Percentiles rank a stretch among this genome's conserved stretches.
phyloP scores from a whole-genome alignment of 53 echinoderm and acorn worm genomes.

The Pentamera pediparva region DNA sequence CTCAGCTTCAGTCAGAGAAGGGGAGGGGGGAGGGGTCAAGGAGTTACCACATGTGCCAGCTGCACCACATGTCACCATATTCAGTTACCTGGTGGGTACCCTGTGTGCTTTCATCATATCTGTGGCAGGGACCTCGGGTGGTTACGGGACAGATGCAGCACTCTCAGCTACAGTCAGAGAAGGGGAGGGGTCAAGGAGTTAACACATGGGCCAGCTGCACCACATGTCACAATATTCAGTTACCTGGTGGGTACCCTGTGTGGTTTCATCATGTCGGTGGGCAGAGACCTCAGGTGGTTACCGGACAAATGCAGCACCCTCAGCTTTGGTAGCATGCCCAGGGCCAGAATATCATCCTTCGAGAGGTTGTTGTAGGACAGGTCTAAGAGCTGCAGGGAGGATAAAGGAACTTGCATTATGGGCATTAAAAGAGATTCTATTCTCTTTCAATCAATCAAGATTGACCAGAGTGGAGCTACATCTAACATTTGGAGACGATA shows the following conservation, averaged over 20 bases:
- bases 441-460: neutral
- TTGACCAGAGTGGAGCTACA: too few species aligned
- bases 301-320: constrained; percentile 81
- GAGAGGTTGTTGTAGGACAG: constrained; percentile 96
- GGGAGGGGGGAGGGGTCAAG: too few species aligned
- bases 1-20: constrained; percentile 34
- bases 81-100: constrained; percentile 55
- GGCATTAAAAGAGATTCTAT: neutral
- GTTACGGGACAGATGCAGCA: constrained; percentile 83
- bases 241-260: constrained; percentile 57
- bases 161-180: constrained; percentile 35
- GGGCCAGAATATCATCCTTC: constrained; percentile 65
- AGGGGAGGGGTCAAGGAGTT: neutral
- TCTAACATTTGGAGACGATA: too few species aligned
- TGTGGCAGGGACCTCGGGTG: constrained; percentile 68
- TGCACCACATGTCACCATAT: too few species aligned
- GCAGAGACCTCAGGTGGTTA: constrained; percentile 77
- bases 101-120: constrained; percentile 74
- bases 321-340: constrained; percentile 74
- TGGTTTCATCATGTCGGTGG: constrained; percentile 72
- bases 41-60: too few species aligned
- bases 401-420: neutral
- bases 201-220: too few species aligned
- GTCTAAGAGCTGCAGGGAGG: constrained; percentile 65
- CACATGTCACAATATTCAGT: too few species aligned